Base-by-base conservation (phyloP, 2,888 invertebrate species). In the Ormyrus pomaceus region DNA sequence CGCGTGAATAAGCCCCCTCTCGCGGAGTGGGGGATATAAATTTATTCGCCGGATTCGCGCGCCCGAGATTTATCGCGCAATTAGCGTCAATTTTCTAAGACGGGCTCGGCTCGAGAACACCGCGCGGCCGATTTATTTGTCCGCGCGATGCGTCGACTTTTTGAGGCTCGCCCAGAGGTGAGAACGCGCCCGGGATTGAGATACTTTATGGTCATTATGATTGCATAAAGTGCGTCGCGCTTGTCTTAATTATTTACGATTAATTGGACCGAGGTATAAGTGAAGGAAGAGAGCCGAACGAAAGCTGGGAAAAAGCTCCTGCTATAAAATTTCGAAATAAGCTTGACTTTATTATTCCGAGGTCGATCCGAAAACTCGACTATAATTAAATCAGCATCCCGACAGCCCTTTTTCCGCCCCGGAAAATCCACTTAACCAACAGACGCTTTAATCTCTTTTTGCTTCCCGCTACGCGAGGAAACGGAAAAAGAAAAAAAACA, bases 11-110 rank as follows among this genome's bases (percentile, higher is more conserved):
- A 58, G n/a, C 46, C n/a, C 56, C 46, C n/a, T 58, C 58, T 58
- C 45, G 34, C 9, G n/a, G 51, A 34, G 34, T 11, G 61, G 48
- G 58, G 48, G 45, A 34, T 50, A n/a, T 68, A 55, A 46, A 46
- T 13, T 51, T 65, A 56, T 68, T 53, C 66, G 61, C 62, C 8
- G 19, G 48, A 34, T 6, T 45, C 8, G 75, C 59, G 51, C 8
- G 58, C 56, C 5, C 59, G 9, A 13, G 64, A 70, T 70, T 77
- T 77, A 75, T 77, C 48, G 48, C 34, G 73, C 69, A 79, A 68
- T 77, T 77, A 68, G 75, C 59, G 75, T 65, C 66, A 66, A 75
- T 75, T 75, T 56, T 6, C n/a, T 34, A 10, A 51, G 65, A n/a
- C 11, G 2, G 19, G 65, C 65, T 34, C 13, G 50, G 6, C 48